These are phyloP conservation scores for Pogoniulus pusillus DNA, from an alignment of 2,797 vertebrate genomes.

Conservation along the genomic window DNA sequence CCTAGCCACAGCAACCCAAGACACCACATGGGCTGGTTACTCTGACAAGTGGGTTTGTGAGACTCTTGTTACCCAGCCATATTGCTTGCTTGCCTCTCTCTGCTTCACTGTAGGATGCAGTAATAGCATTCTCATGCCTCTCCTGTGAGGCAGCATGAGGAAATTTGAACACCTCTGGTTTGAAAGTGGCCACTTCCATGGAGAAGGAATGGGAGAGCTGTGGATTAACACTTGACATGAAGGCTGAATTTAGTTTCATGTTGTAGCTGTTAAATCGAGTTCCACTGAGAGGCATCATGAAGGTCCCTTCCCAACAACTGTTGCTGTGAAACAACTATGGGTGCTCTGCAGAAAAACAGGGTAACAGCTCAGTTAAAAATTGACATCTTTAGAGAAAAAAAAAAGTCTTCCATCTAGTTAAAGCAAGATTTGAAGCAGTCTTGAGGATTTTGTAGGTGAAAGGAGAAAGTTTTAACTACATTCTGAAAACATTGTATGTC, in stretches of 20 bases:
- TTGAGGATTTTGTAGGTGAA: neutral
- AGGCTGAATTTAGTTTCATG: neutral
- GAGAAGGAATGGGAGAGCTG: neutral
- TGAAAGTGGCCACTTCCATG: neutral
- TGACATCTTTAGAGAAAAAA: neutral
- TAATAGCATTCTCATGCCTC: neutral
- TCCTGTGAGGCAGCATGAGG: neutral
- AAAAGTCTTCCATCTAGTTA: neutral
- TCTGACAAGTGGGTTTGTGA: neutral
- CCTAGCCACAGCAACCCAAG: neutral
- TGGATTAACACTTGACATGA: neutral
- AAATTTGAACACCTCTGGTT: neutral
- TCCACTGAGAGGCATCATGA: neutral
- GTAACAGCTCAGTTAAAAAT: neutral
- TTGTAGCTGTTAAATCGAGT: neutral
- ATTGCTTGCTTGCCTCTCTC: neutral
- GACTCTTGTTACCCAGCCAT: neutral
- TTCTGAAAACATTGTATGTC: neutral
- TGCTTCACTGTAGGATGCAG: neutral
- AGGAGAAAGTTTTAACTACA: neutral
- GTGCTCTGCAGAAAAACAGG: neutral
- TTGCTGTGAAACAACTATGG: neutral
- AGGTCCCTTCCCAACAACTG: neutral
- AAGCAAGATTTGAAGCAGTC: neutral
- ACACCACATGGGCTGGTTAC: accelerated